These are phyloP conservation scores for Epirrhoe tristata DNA, from an alignment of 2,888 invertebrate genomes.

Conservation along the genomic window DNA sequence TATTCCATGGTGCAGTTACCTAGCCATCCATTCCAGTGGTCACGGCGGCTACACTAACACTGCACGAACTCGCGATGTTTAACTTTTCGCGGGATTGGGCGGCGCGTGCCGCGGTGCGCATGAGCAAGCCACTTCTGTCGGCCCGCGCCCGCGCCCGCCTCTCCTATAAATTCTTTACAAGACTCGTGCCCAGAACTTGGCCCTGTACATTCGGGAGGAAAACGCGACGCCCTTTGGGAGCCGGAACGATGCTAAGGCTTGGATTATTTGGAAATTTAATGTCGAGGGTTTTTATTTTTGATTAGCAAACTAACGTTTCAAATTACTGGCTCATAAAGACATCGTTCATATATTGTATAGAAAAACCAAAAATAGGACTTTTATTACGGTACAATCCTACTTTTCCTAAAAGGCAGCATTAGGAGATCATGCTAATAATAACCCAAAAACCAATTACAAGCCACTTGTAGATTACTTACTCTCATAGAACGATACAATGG, in stretches of 20 bases:
- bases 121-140: slow-evolving; percentile 35
- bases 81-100: slow-evolving; percentile 55
- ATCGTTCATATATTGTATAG: neutral
- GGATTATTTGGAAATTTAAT: neutral
- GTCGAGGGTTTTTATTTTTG: neutral
- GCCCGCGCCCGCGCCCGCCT: slow-evolving; percentile 53
- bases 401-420: neutral
- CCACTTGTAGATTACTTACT: neutral
- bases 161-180: slow-evolving; percentile 82
- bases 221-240: slow-evolving; percentile 56
- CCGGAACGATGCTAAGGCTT: neutral
- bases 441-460: neutral
- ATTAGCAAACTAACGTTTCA: neutral
- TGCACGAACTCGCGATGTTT: slow-evolving; percentile 65
- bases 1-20: slow-evolving; percentile 52
- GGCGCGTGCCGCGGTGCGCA: slow-evolving; percentile 42
- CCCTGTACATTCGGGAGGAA: slow-evolving; percentile 74
- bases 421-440: neutral
- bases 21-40: slow-evolving; percentile 74
- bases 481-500: neutral
- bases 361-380: too few species aligned
- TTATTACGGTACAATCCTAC: too few species aligned
- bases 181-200: slow-evolving; percentile 76
- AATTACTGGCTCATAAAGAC: neutral
- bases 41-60: slow-evolving; percentile 57